phyloP scores from a whole-genome alignment of 2,113 vertebrate species.

The Eclectus roratus region DNA sequence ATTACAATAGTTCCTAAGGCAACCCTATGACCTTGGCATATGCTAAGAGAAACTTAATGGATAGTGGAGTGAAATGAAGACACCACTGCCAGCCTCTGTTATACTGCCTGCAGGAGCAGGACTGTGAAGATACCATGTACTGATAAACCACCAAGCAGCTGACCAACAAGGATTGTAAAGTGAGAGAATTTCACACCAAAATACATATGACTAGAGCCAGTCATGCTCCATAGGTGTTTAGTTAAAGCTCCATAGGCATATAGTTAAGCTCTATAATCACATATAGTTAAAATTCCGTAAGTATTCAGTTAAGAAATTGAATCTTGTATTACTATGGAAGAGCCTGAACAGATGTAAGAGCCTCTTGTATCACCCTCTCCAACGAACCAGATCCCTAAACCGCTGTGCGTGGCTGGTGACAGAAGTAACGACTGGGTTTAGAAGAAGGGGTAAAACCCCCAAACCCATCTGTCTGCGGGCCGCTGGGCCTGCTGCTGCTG shows the following conservation, averaged over 20 bases:
- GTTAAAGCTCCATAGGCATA: background rate
- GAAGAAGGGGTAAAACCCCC: too few relatives aligned
- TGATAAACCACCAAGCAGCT: background rate
- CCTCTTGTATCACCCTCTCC: background rate
- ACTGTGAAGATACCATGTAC: background rate
- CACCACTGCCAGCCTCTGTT: background rate
- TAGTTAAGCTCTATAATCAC: background rate
- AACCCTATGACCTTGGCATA: background rate
- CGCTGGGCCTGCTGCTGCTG: background rate
- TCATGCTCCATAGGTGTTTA: too few relatives aligned
- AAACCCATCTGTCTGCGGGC: background rate
- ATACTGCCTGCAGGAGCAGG: background rate
- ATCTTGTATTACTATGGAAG: background rate
- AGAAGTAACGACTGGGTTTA: background rate
- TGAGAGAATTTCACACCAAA: background rate
- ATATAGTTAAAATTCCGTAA: background rate
- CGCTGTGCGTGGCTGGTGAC: fast-evolving
- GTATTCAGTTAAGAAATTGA: background rate
- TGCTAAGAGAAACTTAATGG: background rate
- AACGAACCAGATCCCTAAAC: background rate
- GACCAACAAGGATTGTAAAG: background rate
- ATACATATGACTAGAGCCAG: background rate
- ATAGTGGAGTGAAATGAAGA: background rate
- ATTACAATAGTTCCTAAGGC: background rate
- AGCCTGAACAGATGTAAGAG: background rate